A percentile compares a stretch with the other conserved stretches of the same genome.
phyloP scores from a whole-genome alignment of 2,113 vertebrate genomes.

The Chaetorhynchus papuensis region DNA sequence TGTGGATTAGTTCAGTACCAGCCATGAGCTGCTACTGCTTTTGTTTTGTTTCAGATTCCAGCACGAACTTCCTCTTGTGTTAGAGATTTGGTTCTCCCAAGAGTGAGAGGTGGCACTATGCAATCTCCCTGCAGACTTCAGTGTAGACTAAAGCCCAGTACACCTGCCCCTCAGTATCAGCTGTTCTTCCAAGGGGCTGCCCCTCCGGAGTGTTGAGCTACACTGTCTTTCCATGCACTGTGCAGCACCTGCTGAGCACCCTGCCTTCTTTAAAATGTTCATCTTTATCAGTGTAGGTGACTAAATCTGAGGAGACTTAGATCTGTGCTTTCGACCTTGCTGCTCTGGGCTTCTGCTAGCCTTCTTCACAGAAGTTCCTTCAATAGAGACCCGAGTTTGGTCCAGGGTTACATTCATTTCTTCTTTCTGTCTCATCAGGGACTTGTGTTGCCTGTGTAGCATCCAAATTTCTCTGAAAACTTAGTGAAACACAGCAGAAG shows the following conservation, averaged over 20 bases:
- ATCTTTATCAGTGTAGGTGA: background rate
- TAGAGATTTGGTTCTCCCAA: background rate
- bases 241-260: background rate
- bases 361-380: background rate
- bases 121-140: background rate
- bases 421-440: background rate
- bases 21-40: background rate
- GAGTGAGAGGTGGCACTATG: background rate
- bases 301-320: background rate
- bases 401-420: background rate
- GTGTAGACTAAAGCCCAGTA: background rate
- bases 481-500: background rate
- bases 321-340: background rate
- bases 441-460: background rate
- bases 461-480: background rate
- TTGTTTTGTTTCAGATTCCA: background rate
- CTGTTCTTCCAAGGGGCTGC: background rate
- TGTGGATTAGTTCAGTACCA: background rate
- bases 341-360: background rate
- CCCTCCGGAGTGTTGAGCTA: background rate
- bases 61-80: background rate
- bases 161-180: rapidly evolving
- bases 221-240: background rate
- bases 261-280: background rate
- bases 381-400: background rate